Evolutionary conservation across 2,113 vertebrate species (phyloP), one percentile per base, ranked within the genome.

Genomic region (Montifringilla adamsi): DNA sequence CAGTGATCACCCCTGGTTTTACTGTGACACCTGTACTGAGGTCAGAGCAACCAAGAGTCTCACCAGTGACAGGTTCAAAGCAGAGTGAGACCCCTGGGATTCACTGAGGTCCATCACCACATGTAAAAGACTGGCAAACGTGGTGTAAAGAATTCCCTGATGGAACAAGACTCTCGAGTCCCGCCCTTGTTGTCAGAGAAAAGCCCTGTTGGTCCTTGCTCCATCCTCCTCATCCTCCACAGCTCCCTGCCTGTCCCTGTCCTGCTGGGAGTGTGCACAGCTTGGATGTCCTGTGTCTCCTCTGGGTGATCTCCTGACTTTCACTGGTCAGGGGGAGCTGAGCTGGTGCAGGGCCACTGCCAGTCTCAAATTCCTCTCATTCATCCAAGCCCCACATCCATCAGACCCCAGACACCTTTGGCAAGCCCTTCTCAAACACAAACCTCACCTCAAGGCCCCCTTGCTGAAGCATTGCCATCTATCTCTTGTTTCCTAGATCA

Each of bases 201-300:
- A n/a, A 47, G 31, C 53, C 27, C 12, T 6, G 1, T 1, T 2
- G 0, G 4, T 22, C 67, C 28, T 44, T 63, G 35, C 37, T 84
- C 30, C 46, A 21, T 69, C 33, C 31, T 58, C 21, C 17, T 58
- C 63, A 20, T 55, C 39, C 10, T 68, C 35, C 6, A 0, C 53
- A n/a, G 59, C 33, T 81, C 31, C 67, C 56, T 43, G n/a, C 28
- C 21, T 7, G 0, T 22, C n/a, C 31, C 70, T 21, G 22, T n/a
- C 69, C 56, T 50, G 13, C 58, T 4, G 41, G 73, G 31, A 59
- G 0, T 1, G n/a, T n/a, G n/a, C n/a, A n/a, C n/a, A n/a, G n/a
- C n/a, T n/a, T n/a, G 5, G 28, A 6, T 7, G 4, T 11, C 35
- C 13, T 2, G 10, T 21, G 59, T n/a, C 44, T 41, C 22, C 46